phyloP scores from a whole-genome alignment of 1,140 invertebrate genomes.

The Zaprionus taronus region DNA sequence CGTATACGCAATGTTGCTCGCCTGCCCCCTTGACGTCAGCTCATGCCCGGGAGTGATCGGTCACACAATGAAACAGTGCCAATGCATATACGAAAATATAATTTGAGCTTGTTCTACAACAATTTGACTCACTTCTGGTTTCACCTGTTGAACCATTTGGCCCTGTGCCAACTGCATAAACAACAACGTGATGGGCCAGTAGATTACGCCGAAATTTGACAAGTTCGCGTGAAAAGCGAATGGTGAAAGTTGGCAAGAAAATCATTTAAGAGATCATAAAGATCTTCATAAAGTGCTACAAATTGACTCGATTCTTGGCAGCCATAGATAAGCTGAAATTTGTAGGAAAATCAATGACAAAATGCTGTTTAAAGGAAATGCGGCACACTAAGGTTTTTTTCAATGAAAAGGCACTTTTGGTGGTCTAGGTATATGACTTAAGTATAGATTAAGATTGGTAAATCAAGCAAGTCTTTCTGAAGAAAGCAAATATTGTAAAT shows the following conservation, averaged over 20 bases:
- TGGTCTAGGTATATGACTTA: background rate
- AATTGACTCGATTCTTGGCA: conserved; percentile 13
- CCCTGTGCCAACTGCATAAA: conserved; percentile 45
- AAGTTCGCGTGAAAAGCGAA: conserved; percentile 56
- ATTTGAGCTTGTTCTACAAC: background rate
- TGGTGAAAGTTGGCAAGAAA: conserved; percentile 10
- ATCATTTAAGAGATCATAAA: conserved; percentile 2
- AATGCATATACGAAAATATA: background rate
- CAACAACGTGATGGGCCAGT: conserved; percentile 17
- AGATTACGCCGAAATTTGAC: conserved; percentile 43
- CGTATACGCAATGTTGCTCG: conserved; percentile 39
- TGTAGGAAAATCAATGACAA: conserved; percentile 40
- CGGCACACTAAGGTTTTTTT: conserved; percentile 17
- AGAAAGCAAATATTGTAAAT: too few relatives aligned
- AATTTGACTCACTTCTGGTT: conserved; percentile 33
- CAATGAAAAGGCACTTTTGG: conserved; percentile 20
- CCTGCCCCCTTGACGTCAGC: conserved; percentile 33
- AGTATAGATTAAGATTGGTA: background rate
- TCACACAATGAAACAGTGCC: conserved; percentile 20
- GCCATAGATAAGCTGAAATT: conserved; percentile 19
- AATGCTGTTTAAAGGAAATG: conserved; percentile 21
- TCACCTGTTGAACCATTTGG: conserved; percentile 52
- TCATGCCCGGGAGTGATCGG: conserved; percentile 17
- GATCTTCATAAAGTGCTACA: conserved; percentile 5
- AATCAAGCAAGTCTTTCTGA: too few relatives aligned